phyloP scores from a whole-genome alignment of 2,888 invertebrate genomes.

The Thymelicus acteon region DNA sequence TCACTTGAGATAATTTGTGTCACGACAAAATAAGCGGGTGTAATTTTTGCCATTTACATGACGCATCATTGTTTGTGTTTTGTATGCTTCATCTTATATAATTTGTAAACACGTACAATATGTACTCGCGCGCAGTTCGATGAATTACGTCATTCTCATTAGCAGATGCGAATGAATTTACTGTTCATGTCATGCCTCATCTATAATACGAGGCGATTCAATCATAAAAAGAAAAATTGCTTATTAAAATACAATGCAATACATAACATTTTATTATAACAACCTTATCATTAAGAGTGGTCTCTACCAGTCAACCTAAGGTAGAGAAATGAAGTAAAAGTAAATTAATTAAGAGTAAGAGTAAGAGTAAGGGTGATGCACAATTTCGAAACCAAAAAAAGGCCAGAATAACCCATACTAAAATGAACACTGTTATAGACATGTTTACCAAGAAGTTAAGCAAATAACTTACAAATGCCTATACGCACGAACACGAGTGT shows the following conservation, averaged over 20 bases:
- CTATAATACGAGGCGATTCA: conserved; percentile 12
- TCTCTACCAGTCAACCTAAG: no score
- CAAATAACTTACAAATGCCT: conserved; percentile 3
- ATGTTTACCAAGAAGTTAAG: neutral
- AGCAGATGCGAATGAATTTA: conserved; percentile 38
- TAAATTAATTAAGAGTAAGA: no score
- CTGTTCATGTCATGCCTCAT: conserved; percentile 35
- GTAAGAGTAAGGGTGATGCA: no score
- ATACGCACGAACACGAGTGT: conserved; percentile 6
- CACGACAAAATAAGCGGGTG: no score
- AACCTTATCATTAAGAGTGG: no score
- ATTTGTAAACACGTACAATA: neutral
- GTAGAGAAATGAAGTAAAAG: no score
- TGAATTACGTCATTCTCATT: conserved; percentile 29
- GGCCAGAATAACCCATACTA: conserved; percentile 26
- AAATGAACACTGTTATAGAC: conserved; percentile 28
- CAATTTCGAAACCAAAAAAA: no score
- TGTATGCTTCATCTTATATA: conserved; percentile 5
- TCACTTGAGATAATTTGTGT: no score
- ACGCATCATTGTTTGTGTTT: neutral
- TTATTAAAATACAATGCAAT: no score
- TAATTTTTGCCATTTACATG: neutral
- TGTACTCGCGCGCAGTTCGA: conserved; percentile 4
- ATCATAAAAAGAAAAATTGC: no score
- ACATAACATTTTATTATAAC: no score